Base-by-base conservation (phyloP, 1,140 invertebrate species). In the Ladona fulva region DNA sequence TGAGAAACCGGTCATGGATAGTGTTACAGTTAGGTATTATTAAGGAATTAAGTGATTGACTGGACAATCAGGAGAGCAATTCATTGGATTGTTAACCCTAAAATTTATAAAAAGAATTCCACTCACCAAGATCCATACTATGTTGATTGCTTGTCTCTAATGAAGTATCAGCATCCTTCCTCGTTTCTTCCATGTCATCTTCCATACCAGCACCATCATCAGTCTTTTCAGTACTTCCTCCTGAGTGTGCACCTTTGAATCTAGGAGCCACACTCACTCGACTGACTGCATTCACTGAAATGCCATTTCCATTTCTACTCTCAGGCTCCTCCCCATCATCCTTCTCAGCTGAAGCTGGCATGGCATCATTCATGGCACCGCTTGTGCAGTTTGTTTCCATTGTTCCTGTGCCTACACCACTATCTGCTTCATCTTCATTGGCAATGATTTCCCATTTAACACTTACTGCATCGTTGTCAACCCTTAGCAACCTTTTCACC, bases 381-480 rank as follows among this genome's bases (percentile, higher is more conserved):
- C 5, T 22, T n/a, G 78, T 73, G 74, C 78, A 77, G 78, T 79
- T 77, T 77, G 81, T 73, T 74, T 79, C 79, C 74, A 80, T 80
- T 76, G 81, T 79, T 74, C 80, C 80, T 24, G 79, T 80, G n/a
- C 78, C 81, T 74, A 81, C 80, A 74, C 83, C 82, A 25, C 79
- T 82, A 76, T 85, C 83, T 74, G 85, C 83, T 78, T 95, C 93
- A 81, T 95, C 93, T 83, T 97, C 95, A 83, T 97, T 95, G 80
- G 92, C 94, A 42, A 98, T 92, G 0, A 98, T 92, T 85, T 99
- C 96, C 92, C 94, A 98, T 77, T 93, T 93, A 0, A 98, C 93
- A 82, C 87, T 87, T 5, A 89, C 87, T 75, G 90, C 90, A 82
- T 91, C 90, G 79, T 89, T 88, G 82, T 98, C 97, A n/a, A 91